Evolutionary conservation across 2,113 vertebrate genomes (phyloP).

Genomic region (Neolamprologus caudopunctatus): DNA sequence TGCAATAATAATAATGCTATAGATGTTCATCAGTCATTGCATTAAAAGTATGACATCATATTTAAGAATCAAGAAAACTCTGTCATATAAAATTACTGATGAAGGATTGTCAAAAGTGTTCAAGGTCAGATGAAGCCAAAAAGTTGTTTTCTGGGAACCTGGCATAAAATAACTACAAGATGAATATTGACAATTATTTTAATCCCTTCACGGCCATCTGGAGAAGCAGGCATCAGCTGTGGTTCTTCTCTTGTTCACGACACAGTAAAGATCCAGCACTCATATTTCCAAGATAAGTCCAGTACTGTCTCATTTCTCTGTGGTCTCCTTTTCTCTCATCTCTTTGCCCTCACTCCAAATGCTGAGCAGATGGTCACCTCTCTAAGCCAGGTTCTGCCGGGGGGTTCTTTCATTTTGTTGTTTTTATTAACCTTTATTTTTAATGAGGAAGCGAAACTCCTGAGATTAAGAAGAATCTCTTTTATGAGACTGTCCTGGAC

Average conservation of each 20-base stretch:
- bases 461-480: background rate
- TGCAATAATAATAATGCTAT: background rate
- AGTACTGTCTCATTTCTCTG: background rate
- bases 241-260: background rate
- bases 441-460: background rate
- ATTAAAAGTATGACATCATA: background rate
- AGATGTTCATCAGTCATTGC: background rate
- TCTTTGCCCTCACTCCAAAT: background rate
- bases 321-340: background rate
- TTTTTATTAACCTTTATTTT: background rate
- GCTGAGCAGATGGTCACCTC: background rate
- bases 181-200: background rate
- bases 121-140: background rate
- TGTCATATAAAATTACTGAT: background rate
- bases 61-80: background rate
- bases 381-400: background rate
- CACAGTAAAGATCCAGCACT: background rate
- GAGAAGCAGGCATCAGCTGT: background rate
- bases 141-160: background rate
- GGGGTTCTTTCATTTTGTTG: background rate
- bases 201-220: background rate
- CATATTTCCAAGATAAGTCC: background rate
- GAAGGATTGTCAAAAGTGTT: background rate
- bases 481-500: background rate
- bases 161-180: background rate